Percentiles rank a stretch among this genome's conserved stretches.
These are phyloP conservation scores for Myotis pilosus DNA, from an alignment of 2,797 vertebrate genomes.

Conservation along the genomic window DNA sequence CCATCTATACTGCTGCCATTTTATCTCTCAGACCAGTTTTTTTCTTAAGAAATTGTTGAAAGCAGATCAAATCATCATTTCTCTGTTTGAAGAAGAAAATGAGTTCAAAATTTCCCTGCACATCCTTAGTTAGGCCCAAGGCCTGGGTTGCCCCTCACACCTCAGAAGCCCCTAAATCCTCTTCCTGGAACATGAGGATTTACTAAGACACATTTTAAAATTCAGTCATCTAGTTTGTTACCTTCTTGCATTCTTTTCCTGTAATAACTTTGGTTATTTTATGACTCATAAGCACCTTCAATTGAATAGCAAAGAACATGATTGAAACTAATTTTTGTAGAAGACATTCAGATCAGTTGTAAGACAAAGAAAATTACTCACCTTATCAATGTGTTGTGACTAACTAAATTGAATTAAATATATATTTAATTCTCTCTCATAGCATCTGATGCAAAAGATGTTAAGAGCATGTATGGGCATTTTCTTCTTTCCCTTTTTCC, in stretches of 20 bases:
- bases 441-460: background rate
- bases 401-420: background rate
- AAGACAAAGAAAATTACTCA: background rate
- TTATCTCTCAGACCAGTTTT: too few relatives aligned
- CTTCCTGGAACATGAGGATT: background rate
- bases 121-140: accelerated
- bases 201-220: background rate
- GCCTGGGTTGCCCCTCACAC: background rate
- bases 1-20: too few relatives aligned
- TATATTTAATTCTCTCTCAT: background rate
- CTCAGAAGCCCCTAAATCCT: background rate
- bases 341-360: background rate
- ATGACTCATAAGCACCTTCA: background rate
- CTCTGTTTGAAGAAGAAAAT: background rate
- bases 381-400: background rate
- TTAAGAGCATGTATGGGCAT: background rate
- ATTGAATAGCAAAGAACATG: background rate
- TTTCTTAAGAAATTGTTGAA: too few relatives aligned
- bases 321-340: background rate
- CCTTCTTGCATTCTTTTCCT: background rate
- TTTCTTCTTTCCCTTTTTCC: background rate
- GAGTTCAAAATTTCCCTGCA: background rate
- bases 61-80: background rate
- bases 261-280: background rate
- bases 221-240: background rate